phyloP scores from a whole-genome alignment of 2,113 vertebrate species.

The Gnathonemus echidnorhynchus region DNA sequence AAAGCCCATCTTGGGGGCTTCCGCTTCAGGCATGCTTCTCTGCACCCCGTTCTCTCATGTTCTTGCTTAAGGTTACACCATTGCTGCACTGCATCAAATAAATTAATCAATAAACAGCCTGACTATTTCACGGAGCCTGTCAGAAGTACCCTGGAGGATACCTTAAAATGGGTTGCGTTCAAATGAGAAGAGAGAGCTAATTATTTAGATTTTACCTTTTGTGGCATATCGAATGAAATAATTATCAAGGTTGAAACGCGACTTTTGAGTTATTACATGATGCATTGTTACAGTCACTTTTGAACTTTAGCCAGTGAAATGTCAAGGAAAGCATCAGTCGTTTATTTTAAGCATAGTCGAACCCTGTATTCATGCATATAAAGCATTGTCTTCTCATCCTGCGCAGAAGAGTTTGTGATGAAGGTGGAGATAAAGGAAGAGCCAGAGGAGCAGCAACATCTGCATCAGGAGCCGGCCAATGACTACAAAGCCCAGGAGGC shows the following conservation, averaged over 20 bases:
- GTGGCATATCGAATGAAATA: background rate
- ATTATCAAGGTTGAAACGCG: too few species aligned
- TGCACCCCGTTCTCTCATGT: too few species aligned
- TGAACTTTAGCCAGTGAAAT: background rate
- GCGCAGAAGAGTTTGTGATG: slow-evolving; percentile 2
- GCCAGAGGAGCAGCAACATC: slow-evolving; percentile 18
- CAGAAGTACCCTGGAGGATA: too few species aligned
- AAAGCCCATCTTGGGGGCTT: too few species aligned
- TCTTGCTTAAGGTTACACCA: too few species aligned
- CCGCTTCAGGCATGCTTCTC: too few species aligned
- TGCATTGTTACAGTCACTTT: background rate
- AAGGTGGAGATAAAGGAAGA: slow-evolving; percentile 15
- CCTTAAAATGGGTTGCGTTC: background rate
- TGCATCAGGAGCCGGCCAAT: slow-evolving; percentile 1
- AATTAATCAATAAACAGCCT: too few species aligned
- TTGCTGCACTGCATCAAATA: too few species aligned
- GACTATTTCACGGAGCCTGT: too few species aligned
- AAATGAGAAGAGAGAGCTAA: background rate
- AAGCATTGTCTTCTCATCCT: background rate
- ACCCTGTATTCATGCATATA: background rate
- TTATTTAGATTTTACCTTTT: background rate
- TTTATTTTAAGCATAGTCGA: background rate
- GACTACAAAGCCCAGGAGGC: slow-evolving; percentile 18
- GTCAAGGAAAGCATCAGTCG: background rate
- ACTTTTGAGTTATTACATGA: background rate